Base-by-base conservation (phyloP, 2,888 invertebrate species). In the Ochlodes sylvanus region DNA sequence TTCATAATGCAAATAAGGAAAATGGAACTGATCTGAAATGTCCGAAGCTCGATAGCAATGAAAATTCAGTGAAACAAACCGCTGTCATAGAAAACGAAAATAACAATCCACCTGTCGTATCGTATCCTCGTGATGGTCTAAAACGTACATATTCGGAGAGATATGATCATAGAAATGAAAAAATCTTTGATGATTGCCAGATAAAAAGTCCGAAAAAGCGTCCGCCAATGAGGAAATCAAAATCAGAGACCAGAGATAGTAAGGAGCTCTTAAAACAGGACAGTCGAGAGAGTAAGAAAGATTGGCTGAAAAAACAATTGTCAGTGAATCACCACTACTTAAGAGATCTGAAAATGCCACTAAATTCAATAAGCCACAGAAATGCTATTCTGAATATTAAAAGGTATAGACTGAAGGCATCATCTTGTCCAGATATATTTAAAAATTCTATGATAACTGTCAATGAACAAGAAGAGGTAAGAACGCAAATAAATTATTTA, bases 381-480 rank as follows among this genome's bases (percentile, higher is more conserved):
- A 97, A 97, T 54, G 97, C 98, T 6, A 96, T 97, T 93, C 88
- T 98, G 68, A 97, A 97, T 83, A 96, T 97, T 68, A 96, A 96
- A 78, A 95, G 96, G 72, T 98, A 98, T 85, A 94, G 96, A 65
- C 88, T 98, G 69, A 94, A 97, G 71, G 98, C 98, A 0, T 97
- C 97, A 2, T 98, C 98, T 55, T 98, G 98, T 84, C 98, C 98
- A 0, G 97, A 98, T 87, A 97, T 98, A 77, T 97, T 96, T 81
- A 95, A 97, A 76, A 97, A 97, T 82, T 97, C 97, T n/a, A 97
- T 97, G 96, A 96, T 97, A 58, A 97, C 97, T 3, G 95, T 98
- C 63, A 95, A 96, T 58, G 96, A 96, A 75, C 96, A 97, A 79
- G 95, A 95, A 79, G 96, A 97, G 94, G 97, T 97, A 87, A 89